A percentile compares a stretch with the other conserved stretches of the same genome.
phyloP scores from a whole-genome alignment of 2,888 invertebrate genomes.

The Cryptus armator region DNA sequence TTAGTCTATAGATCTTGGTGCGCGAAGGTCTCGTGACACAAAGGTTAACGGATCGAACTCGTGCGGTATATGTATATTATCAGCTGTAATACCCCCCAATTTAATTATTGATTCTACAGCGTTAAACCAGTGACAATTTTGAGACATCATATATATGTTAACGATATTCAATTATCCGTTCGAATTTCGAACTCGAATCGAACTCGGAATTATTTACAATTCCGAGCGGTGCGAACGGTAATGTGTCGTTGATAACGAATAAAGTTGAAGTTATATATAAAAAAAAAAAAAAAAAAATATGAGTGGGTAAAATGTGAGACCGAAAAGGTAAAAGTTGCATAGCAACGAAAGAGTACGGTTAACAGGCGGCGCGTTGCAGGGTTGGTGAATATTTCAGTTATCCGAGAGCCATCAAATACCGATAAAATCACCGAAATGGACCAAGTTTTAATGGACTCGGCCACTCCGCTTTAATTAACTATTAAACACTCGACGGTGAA shows the following conservation, averaged over 20 bases:
- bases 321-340: constrained; percentile 22
- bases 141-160: neutral
- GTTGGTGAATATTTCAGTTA: constrained; percentile 70
- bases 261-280: neutral
- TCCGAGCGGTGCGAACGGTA: neutral
- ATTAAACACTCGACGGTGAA: constrained; percentile 65
- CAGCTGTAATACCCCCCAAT: too few relatives aligned
- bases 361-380: neutral
- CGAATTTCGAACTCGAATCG: neutral
- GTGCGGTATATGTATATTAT: neutral
- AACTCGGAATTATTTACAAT: neutral
- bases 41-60: constrained; percentile 37
- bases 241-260: neutral
- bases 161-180: neutral
- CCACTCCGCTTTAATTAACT: constrained; percentile 70
- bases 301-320: neutral
- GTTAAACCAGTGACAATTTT: neutral
- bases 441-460: constrained; percentile 71
- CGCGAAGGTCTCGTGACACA: constrained; percentile 16
- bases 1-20: constrained; percentile 22
- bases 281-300: constrained; percentile 6
- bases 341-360: constrained; percentile 13
- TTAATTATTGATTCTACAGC: too few relatives aligned
- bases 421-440: constrained; percentile 71
- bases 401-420: constrained; percentile 66